Conservation (phyloP, 1,140 invertebrate genomes). For the Cydia strobilella region DNA sequence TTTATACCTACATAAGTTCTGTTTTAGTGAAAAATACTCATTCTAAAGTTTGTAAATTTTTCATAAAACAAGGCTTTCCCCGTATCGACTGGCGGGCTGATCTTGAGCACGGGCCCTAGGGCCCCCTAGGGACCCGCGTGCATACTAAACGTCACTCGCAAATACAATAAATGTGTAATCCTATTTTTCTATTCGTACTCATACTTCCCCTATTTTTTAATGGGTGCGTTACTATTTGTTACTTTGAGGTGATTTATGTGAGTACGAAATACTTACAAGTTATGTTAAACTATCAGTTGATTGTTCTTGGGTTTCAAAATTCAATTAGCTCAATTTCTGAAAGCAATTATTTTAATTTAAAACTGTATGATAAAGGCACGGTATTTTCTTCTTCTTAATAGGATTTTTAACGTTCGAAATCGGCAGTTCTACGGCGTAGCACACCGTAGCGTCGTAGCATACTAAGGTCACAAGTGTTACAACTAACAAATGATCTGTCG, state of each 20-base stretch:
- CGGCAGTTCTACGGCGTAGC: background rate
- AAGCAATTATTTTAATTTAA: too few relatives aligned
- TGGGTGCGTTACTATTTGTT: slow-evolving; percentile 32
- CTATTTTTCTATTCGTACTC: slow-evolving; percentile 59
- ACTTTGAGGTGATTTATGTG: slow-evolving; percentile 8
- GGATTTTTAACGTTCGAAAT: too few relatives aligned
- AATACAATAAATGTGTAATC: slow-evolving; percentile 68
- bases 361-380: too few relatives aligned
- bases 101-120: slow-evolving; percentile 35
- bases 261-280: too few relatives aligned
- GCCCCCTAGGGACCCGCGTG: slow-evolving; percentile 43
- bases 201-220: slow-evolving; percentile 45
- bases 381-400: too few relatives aligned
- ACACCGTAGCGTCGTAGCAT: background rate
- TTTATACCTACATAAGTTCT: too few relatives aligned
- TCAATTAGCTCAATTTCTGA: too few relatives aligned
- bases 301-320: too few relatives aligned
- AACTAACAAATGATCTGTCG: background rate
- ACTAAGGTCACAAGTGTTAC: background rate
- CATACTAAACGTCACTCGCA: slow-evolving; percentile 63
- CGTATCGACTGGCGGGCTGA: slow-evolving; percentile 12
- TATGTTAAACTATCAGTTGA: too few relatives aligned
- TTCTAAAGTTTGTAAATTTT: background rate
- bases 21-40: too few relatives aligned
- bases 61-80: background rate